Evolutionary conservation across 2,113 vertebrate species (phyloP).

Genomic region (western clawed frog (Xenopus tropicalis)): UCB_Xtro_10.0 CM004444.2:140360501-140361000

Average conservation of each 20-base stretch:
- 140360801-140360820: no score
- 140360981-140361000: no score
- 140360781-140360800: background rate
- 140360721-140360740: slow-evolving; percentile 18
- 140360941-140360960: no score
- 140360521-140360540: slow-evolving; percentile 28
- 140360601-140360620: slow-evolving; percentile 69
- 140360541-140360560: slow-evolving; percentile 52
- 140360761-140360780: slow-evolving; percentile 4
- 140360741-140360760: background rate
- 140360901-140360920: no score
- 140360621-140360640: slow-evolving; percentile 61
- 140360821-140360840: no score
- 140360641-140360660: slow-evolving; percentile 59
- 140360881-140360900: no score
- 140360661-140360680: slow-evolving; percentile 46
- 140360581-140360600: slow-evolving; percentile 84
- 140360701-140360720: slow-evolving; percentile 31
- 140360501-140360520: slow-evolving; percentile 36
- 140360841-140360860: no score
- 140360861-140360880: no score
- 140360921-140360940: no score
- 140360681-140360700: slow-evolving; percentile 35
- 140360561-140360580: slow-evolving; percentile 81
- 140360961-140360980: no score